Evolutionary conservation across 2,797 vertebrate species (phyloP).

Genomic region (Acridotheres tristis): DNA sequence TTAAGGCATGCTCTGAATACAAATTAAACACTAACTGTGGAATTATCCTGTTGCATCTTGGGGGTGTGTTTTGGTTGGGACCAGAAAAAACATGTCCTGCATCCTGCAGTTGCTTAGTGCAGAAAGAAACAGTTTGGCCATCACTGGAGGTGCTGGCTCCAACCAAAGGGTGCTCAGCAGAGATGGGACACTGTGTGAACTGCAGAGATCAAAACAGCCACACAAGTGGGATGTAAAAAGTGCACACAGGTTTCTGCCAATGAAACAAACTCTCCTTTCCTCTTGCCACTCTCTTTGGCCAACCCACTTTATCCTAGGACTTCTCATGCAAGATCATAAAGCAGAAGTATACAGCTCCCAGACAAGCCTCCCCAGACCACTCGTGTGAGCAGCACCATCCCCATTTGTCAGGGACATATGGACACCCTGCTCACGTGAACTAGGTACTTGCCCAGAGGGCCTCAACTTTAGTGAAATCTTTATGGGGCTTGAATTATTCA

Average conservation of each 20-base stretch:
- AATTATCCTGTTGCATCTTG: neutral
- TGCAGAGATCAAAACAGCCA: neutral
- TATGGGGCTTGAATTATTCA: constrained; percentile 69
- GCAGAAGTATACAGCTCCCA: neutral
- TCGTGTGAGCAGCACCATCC: neutral
- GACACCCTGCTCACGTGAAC: neutral
- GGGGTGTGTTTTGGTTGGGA: neutral
- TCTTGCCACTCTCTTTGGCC: neutral
- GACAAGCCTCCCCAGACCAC: neutral
- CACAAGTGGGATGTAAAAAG: neutral
- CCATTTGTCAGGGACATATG: constrained; percentile 12
- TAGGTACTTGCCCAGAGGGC: constrained; percentile 54
- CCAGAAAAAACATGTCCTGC: fast-evolving
- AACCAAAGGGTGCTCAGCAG: neutral
- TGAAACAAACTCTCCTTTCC: neutral
- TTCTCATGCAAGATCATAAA: neutral
- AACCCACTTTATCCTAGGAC: neutral
- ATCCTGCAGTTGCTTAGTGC: neutral
- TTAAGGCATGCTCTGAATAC: neutral
- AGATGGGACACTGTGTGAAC: neutral
- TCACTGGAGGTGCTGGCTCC: neutral
- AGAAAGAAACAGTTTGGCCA: neutral
- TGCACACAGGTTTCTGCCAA: neutral
- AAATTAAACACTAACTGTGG: neutral
- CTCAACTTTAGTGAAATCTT: constrained; percentile 52